phyloP scores from a whole-genome alignment of 2,113 vertebrate genomes.

The Gulo gulo region DNA sequence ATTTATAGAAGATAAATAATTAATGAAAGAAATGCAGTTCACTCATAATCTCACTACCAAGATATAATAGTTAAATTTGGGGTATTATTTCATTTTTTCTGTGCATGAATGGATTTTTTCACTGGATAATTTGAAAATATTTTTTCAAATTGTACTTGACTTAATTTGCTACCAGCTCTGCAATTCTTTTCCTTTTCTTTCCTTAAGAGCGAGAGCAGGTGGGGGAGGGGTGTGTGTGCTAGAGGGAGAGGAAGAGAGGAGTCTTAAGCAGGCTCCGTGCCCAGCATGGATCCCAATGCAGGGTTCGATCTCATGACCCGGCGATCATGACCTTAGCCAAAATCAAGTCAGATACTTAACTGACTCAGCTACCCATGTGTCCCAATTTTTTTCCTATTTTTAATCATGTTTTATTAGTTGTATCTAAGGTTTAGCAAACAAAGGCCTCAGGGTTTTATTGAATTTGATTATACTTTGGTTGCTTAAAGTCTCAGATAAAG shows the following conservation, averaged over 20 bases:
- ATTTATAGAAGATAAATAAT: neutral
- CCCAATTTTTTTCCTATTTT: neutral
- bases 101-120: neutral
- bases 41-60: neutral
- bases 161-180: neutral
- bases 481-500: neutral
- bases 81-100: neutral
- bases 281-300: neutral
- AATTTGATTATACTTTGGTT: neutral
- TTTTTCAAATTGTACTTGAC: neutral
- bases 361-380: neutral
- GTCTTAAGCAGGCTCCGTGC: neutral
- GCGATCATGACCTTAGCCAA: neutral
- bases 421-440: neutral
- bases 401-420: neutral
- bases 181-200: neutral
- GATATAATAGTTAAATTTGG: neutral
- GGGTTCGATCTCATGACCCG: neutral
- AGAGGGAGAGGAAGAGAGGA: neutral
- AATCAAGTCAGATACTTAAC: neutral
- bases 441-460: neutral
- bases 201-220: neutral
- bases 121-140: neutral
- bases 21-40: slow-evolving; percentile 9
- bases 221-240: no score